Conservation (phyloP, 2,888 invertebrate species). For the Meliscaeva auricollis region DNA sequence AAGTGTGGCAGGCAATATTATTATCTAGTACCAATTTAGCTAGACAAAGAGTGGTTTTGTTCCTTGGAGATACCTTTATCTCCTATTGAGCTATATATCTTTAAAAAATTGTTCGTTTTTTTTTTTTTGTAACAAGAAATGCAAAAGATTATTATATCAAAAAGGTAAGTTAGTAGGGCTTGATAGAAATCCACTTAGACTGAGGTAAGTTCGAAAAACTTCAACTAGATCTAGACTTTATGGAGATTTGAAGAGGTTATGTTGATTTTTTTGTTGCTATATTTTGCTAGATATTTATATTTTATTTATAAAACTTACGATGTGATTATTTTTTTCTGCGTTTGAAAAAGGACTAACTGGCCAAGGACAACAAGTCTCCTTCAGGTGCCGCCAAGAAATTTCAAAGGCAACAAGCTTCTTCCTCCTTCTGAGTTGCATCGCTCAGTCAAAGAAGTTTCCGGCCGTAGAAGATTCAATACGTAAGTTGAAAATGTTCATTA, state of each 20-base stretch:
- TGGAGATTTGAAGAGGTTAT: not conserved
- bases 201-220: too few relatives aligned
- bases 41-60: not conserved
- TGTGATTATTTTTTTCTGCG: not conserved
- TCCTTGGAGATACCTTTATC: not conserved
- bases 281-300: too few relatives aligned
- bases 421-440: conserved; percentile 22
- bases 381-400: not conserved
- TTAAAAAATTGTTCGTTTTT: not conserved
- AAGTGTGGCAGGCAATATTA: conserved; percentile 32
- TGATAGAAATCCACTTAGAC: too few relatives aligned
- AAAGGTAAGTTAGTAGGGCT: not conserved
- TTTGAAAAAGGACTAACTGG: not conserved
- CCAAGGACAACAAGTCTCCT: not conserved
- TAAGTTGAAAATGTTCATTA: not conserved
- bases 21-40: not conserved
- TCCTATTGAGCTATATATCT: not conserved
- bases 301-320: too few relatives aligned
- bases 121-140: conserved; percentile 25
- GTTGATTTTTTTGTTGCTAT: too few relatives aligned
- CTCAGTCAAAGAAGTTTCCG: not conserved
- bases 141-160: conserved; percentile 19
- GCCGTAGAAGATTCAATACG: not conserved
- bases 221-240: too few relatives aligned
- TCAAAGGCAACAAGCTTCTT: not conserved